phyloP scores from a whole-genome alignment of 2,113 vertebrate genomes.

The Indicator maculatus region DNA sequence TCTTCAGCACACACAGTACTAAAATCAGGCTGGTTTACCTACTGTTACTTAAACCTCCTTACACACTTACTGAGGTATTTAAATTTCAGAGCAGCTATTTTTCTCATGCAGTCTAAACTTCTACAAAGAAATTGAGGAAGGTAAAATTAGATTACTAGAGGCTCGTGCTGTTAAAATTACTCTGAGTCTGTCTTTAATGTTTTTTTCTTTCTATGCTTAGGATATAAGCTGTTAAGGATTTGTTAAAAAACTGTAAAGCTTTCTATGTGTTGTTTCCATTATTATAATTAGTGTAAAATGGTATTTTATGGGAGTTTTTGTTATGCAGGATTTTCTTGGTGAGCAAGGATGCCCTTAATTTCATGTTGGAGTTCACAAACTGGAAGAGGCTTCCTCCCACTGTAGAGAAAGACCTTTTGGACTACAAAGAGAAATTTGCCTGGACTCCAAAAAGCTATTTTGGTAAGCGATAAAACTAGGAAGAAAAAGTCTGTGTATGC shows the following conservation, averaged over 20 bases:
- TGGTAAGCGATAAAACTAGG: not conserved
- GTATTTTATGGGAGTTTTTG: not conserved
- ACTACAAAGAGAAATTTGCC: not conserved
- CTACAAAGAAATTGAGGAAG: not conserved
- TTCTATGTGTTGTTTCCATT: not conserved
- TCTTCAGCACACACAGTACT: not conserved
- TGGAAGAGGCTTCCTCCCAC: slow-evolving; percentile 54
- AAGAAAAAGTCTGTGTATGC: not conserved
- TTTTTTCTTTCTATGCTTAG: not conserved
- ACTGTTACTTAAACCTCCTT: not conserved
- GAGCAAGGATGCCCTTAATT: not conserved
- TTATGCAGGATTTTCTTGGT: slow-evolving; percentile 4
- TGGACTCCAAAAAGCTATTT: slow-evolving; percentile 49
- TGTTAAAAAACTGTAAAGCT: not conserved
- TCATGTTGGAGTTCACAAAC: slow-evolving; percentile 46
- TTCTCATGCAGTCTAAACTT: not conserved
- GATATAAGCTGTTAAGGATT: not conserved
- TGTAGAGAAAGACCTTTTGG: slow-evolving; percentile 13
- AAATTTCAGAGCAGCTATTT: not conserved
- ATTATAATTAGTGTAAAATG: not conserved
- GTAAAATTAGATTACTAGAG: not conserved
- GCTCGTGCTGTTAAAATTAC: not conserved
- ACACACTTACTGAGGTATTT: not conserved
- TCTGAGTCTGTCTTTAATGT: not conserved
- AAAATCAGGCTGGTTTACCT: not conserved